Evolutionary conservation across 2,888 invertebrate species (phyloP).

Genomic region (Clistopyga incitator): DNA sequence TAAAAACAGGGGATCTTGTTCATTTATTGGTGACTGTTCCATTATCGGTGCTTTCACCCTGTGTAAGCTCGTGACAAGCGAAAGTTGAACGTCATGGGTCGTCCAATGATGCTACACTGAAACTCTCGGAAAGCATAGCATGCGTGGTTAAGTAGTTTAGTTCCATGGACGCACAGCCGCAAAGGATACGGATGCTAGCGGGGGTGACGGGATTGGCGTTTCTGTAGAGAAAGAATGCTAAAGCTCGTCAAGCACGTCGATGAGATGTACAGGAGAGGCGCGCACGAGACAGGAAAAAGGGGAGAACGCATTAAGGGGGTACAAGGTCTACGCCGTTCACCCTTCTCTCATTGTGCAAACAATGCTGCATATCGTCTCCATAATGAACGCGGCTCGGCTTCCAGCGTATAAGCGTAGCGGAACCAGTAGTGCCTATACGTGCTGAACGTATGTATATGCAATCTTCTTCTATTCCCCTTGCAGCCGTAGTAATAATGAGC

Average conservation of each 20-base stretch:
- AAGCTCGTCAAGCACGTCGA: conserved; percentile 69
- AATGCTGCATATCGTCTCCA: conserved; percentile 83
- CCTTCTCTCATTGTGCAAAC: conserved; percentile 83
- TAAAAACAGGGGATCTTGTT: no score
- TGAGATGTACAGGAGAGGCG: conserved; percentile 63
- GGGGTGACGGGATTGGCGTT: conserved; percentile 51
- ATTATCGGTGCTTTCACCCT: background rate
- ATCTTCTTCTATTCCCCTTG: conserved; percentile 75
- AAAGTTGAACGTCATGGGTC: conserved; percentile 42
- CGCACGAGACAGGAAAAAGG: conserved; percentile 60
- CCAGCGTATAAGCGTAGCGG: conserved; percentile 5
- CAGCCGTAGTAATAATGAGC: conserved; percentile 83
- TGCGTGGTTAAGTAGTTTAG: conserved; percentile 78
- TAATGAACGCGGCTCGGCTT: conserved; percentile 81
- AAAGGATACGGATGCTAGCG: conserved; percentile 71
- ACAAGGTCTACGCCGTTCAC: conserved; percentile 77
- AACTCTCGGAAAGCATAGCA: conserved; percentile 42
- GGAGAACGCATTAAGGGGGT: conserved; percentile 75
- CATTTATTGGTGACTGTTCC: background rate
- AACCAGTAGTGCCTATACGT: conserved; percentile 30
- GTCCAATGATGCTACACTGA: conserved; percentile 32
- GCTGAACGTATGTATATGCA: conserved; percentile 62
- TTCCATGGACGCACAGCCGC: conserved; percentile 71
- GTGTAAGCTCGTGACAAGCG: background rate
- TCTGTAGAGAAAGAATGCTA: conserved; percentile 65